phyloP scores from a whole-genome alignment of 2,113 vertebrate species.

The Periophthalmus modestus region DNA sequence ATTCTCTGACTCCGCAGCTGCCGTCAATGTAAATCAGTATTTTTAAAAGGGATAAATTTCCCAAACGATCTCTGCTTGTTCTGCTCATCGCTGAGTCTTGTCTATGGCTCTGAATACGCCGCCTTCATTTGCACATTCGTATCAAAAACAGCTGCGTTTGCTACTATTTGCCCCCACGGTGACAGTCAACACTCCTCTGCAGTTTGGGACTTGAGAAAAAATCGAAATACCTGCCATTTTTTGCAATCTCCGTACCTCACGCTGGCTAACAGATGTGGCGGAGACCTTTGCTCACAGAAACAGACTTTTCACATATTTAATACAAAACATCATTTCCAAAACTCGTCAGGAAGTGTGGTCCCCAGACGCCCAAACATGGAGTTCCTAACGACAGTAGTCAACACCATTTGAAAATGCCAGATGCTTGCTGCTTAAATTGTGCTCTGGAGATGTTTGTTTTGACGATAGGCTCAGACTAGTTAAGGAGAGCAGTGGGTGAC shows the following conservation, averaged over 20 bases:
- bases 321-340: slow-evolving; percentile 19
- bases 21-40: not conserved
- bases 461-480: slow-evolving; percentile 28
- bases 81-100: not conserved
- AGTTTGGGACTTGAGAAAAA: slow-evolving; percentile 1
- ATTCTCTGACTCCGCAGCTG: slow-evolving; percentile 4
- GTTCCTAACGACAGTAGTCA: slow-evolving; percentile 40
- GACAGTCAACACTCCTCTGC: slow-evolving; percentile 13
- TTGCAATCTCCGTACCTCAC: slow-evolving; percentile 3
- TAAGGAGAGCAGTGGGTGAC: slow-evolving; percentile 10
- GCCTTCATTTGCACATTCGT: slow-evolving; percentile 35
- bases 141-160: slow-evolving; percentile 32
- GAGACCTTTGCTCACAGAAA: slow-evolving; percentile 10
- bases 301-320: not conserved
- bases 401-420: slow-evolving; percentile 52
- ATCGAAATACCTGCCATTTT: not conserved
- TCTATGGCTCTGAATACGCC: slow-evolving; percentile 10
- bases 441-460: slow-evolving; percentile 50
- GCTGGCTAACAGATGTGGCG: slow-evolving; percentile 19
- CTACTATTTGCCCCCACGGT: slow-evolving; percentile 16
- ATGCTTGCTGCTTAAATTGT: slow-evolving; percentile 45
- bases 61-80: slow-evolving; percentile 2
- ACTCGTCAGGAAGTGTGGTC: slow-evolving; percentile 29
- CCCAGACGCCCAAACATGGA: slow-evolving; percentile 38
- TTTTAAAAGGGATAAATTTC: not conserved